Evolutionary conservation across 2,888 invertebrate genomes (phyloP), one percentile per base, ranked within the genome.

Genomic region (Drosophila histrio): DNA sequence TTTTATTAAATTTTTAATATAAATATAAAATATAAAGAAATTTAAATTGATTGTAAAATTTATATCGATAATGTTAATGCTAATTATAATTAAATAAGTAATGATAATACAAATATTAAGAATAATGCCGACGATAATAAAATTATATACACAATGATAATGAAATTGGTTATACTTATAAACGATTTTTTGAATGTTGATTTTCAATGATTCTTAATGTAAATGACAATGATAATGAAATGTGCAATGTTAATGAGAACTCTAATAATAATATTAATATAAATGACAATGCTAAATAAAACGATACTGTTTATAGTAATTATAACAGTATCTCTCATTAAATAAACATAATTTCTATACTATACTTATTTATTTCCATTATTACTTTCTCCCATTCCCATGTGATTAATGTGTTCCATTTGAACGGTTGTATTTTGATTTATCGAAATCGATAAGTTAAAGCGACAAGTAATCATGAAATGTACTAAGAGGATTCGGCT

Each of bases 381-480:
- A 34, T 22, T 11, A 11, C 11, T 34, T 34, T 15, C 11, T 7
- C 7, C 34, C 34, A 11, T 22, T 24, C 6, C 17, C 3, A 22
- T 24, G 22, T 34, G 22, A 24, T 34, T 34, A 34, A 34, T 15
- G 24, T 17, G 7, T 24, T 15, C 11, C 11, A 49, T 24, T 34
- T 21, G 34, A 26, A 19, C 34, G 19, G 11, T 26, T 50, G 17
- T 19, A n/a, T 24, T 36, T 26, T 19, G 26, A 19, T 50, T 50
- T 26, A 26, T 36, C 17, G 50, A 36, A 50, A 36, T 46, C 30
- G 46, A 46, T 46, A 34, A 50, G 34, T 36, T 50, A 13, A 22
- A 36, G 36, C 11, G 28, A 28, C 44, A 46, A 28, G 17, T 30
- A 46, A 46, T 30, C 15, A 34, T 11, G 13, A 50, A 36, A 15